Evolutionary conservation across 2,113 vertebrate genomes (phyloP).

Genomic region (Tragelaphus strepsiceros): DNA sequence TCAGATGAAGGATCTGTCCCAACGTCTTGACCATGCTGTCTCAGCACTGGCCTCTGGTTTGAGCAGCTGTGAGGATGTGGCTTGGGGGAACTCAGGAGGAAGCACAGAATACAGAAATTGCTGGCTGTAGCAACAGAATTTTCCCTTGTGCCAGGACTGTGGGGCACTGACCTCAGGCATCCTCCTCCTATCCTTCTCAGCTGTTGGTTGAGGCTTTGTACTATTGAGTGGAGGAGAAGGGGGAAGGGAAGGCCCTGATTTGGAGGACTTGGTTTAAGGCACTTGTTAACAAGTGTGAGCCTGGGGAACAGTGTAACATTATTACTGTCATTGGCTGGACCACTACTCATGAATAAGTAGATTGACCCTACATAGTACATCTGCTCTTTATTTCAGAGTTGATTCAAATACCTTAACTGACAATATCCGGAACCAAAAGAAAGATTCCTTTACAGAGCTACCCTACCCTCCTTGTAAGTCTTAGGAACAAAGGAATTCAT

Average conservation of each 20-base stretch:
- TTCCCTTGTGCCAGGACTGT: neutral
- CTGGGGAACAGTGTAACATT: neutral
- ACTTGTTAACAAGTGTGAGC: neutral
- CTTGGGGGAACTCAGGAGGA: neutral
- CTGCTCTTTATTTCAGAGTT: slow-evolving; percentile 33
- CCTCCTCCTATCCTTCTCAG: neutral
- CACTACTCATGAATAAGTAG: neutral
- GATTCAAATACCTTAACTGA: slow-evolving; percentile 42
- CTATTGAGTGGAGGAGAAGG: neutral
- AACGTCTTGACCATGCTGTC: neutral
- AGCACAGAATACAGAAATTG: slow-evolving; percentile 47
- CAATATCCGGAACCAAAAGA: neutral
- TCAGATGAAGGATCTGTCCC: neutral
- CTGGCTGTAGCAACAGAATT: neutral
- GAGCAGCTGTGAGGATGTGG: slow-evolving; percentile 29
- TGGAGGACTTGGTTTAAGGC: neutral
- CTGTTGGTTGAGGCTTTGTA: neutral
- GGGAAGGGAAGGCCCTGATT: neutral
- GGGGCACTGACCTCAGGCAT: neutral
- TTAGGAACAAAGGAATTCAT: slow-evolving; percentile 17
- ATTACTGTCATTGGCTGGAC: neutral
- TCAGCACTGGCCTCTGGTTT: neutral
- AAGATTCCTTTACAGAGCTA: slow-evolving; percentile 10
- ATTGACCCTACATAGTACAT: neutral
- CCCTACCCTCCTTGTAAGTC: neutral